phyloP scores from a whole-genome alignment of 2,888 invertebrate species.

The Shargacucullia verbasci region DNA sequence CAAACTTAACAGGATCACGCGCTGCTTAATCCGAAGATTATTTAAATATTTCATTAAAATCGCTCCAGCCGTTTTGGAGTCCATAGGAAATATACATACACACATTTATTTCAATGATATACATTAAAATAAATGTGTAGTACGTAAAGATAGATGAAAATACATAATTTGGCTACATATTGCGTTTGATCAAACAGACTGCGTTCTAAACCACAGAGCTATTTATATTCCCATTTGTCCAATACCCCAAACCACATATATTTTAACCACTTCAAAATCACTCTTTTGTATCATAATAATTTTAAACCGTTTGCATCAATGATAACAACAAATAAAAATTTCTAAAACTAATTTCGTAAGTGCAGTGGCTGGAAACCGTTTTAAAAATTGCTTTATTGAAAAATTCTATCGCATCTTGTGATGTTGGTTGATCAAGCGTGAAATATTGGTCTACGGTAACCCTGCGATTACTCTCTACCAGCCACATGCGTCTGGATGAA shows the following conservation, averaged over 20 bases:
- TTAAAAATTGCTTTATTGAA: conserved; percentile 57
- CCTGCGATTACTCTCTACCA: conserved; percentile 62
- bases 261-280: conserved; percentile 24
- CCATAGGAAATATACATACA: no score
- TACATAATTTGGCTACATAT: no score
- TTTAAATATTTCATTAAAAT: no score
- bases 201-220: conserved; percentile 23
- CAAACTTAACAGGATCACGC: no score
- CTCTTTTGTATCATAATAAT: conserved; percentile 20
- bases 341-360: conserved; percentile 32
- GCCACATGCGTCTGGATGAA: conserved; percentile 61
- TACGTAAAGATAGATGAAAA: no score
- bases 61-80: no score
- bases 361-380: conserved; percentile 35
- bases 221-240: conserved; percentile 29
- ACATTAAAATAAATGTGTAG: no score
- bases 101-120: no score
- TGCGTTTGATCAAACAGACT: conserved; percentile 1
- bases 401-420: conserved; percentile 57
- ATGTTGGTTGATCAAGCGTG: conserved; percentile 61
- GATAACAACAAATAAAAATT: conserved; percentile 16
- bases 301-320: conserved; percentile 31
- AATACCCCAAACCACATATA: conserved; percentile 26
- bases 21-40: no score
- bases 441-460: conserved; percentile 63